A percentile compares a stretch with the other conserved stretches of the same genome.
Evolutionary conservation across 2,888 invertebrate genomes (phyloP).

Genomic region (Troglohyphantes excavatus): DNA sequence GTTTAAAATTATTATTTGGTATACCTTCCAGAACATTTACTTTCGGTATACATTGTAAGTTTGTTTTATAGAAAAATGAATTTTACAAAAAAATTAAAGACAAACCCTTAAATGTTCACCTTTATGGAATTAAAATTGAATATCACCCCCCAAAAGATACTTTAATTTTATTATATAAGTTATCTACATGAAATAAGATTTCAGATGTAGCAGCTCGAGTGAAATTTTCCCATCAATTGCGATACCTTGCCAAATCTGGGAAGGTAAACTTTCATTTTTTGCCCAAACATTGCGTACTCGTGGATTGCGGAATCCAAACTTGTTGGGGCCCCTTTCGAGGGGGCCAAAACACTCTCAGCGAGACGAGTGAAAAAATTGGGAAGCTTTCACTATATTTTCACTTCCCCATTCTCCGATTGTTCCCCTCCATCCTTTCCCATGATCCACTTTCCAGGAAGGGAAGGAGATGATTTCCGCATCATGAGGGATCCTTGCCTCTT

Average conservation of each 20-base stretch:
- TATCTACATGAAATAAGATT: no score
- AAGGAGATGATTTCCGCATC: slow-evolving; percentile 38
- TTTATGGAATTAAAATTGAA: no score
- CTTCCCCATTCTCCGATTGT: slow-evolving; percentile 72
- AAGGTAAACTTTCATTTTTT: slow-evolving; percentile 6
- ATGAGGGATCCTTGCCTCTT: slow-evolving; percentile 35
- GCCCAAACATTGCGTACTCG: not conserved
- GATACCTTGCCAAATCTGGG: slow-evolving; percentile 39
- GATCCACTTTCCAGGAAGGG: slow-evolving; percentile 62
- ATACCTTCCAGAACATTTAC: no score
- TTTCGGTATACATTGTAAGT: no score
- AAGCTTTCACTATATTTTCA: slow-evolving; percentile 75
- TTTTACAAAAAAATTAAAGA: no score
- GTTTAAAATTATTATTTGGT: no score
- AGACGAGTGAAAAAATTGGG: slow-evolving; percentile 24
- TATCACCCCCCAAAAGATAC: no score
- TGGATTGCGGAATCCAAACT: slow-evolving; percentile 60
- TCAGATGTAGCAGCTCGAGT: no score
- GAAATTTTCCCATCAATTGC: no score
- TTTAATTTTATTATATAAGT: no score
- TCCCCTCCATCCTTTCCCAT: slow-evolving; percentile 71
- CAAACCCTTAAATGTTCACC: no score
- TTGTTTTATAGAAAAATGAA: no score
- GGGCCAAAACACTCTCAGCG: slow-evolving; percentile 45
- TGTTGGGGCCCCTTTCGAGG: slow-evolving; percentile 58